phyloP scores from a whole-genome alignment of 2,113 vertebrate genomes.

The Lanius ludovicianus region DNA sequence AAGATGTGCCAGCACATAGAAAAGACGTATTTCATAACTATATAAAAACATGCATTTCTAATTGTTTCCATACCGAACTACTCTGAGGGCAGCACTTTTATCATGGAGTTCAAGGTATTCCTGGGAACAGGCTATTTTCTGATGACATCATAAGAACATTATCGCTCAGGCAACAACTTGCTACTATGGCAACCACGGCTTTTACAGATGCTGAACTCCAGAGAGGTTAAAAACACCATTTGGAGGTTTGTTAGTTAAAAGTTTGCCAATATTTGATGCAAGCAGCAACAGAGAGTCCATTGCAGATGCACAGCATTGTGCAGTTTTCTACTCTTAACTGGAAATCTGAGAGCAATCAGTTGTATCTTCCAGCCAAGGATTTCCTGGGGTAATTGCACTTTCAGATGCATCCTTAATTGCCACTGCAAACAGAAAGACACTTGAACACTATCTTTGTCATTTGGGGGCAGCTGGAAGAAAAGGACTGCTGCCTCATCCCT shows the following conservation, averaged over 20 bases:
- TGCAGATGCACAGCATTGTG: not conserved
- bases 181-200: constrained; percentile 57
- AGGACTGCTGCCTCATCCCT: not conserved
- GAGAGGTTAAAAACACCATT: constrained; percentile 42
- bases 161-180: constrained; percentile 63
- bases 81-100: constrained; percentile 12
- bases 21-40: constrained; percentile 21
- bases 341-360: not conserved
- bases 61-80: constrained; percentile 38
- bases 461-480: not conserved
- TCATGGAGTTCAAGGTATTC: constrained; percentile 64
- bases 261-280: not conserved
- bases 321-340: not conserved
- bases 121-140: constrained; percentile 43
- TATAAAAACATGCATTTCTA: constrained; percentile 23
- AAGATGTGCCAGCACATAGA: not conserved
- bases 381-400: not conserved
- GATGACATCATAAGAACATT: constrained; percentile 58
- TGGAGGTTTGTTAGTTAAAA: constrained; percentile 42
- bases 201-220: constrained; percentile 38
- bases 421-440: not conserved
- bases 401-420: not conserved
- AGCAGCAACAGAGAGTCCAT: not conserved
- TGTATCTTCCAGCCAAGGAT: not conserved
- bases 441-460: not conserved